These are phyloP conservation scores for Callorhinus ursinus DNA, from an alignment of 2,113 vertebrate genomes.

Conservation along the genomic window DNA sequence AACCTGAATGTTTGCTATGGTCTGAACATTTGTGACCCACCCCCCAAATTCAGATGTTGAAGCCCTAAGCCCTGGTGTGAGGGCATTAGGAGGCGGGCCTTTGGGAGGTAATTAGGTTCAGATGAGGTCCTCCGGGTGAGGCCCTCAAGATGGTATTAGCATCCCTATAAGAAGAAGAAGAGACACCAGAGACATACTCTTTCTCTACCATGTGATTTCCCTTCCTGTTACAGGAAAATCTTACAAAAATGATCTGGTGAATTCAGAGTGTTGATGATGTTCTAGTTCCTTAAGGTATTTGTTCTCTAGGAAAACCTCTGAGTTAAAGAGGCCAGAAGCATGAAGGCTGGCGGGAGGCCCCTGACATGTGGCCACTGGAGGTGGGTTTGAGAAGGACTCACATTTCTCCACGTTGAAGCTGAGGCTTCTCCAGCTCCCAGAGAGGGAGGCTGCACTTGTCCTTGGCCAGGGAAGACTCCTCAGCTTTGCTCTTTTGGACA, in stretches of 20 bases:
- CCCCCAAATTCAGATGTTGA: too few relatives aligned
- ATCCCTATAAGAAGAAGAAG: not conserved
- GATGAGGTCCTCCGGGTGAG: not conserved
- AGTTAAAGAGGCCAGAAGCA: not conserved
- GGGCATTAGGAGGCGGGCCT: not conserved
- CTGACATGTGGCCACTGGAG: too few relatives aligned
- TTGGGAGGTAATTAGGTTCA: not conserved
- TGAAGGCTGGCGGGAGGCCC: not conserved
- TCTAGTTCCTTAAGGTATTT: not conserved
- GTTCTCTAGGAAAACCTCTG: not conserved
- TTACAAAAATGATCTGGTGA: not conserved
- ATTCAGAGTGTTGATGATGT: not conserved
- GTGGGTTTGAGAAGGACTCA: not conserved
- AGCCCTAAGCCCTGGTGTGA: not conserved
- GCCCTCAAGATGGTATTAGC: not conserved
- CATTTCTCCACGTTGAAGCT: not conserved
- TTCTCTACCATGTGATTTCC: not conserved
- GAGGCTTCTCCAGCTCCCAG: not conserved
- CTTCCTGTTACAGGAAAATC: not conserved
- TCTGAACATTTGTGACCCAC: not conserved
- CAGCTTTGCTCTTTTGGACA: not conserved
- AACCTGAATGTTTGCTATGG: not conserved
- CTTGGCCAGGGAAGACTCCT: not conserved
- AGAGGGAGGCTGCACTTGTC: not conserved
- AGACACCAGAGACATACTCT: not conserved